phyloP scores from a whole-genome alignment of 2,113 vertebrate species.

The Electrona antarctica region DNA sequence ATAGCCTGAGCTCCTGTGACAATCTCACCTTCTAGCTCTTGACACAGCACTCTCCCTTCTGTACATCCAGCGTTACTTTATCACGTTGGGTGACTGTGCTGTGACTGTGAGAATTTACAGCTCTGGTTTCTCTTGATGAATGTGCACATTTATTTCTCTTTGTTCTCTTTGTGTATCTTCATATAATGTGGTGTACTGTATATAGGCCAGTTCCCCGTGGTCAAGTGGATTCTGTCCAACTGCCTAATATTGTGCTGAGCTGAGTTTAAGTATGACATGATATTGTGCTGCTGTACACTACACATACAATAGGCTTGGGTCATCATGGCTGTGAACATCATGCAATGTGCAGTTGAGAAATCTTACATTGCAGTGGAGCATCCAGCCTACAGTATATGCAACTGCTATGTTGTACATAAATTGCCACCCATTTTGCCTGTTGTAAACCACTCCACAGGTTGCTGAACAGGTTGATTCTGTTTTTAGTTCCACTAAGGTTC shows the following conservation, averaged over 20 bases:
- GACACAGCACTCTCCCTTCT: not conserved
- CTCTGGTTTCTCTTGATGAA: slow-evolving; percentile 3
- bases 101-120: too few relatives aligned
- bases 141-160: not conserved
- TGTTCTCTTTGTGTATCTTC: slow-evolving; percentile 3
- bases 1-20: not conserved
- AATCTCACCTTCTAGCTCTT: slow-evolving; percentile 32
- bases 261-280: not conserved
- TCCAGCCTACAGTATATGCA: too few relatives aligned
- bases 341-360: not conserved
- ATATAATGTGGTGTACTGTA: slow-evolving; percentile 5
- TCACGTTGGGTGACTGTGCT: not conserved
- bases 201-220: slow-evolving; percentile 59
- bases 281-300: slow-evolving; percentile 2
- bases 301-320: not conserved
- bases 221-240: slow-evolving; percentile 44
- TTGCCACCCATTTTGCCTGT: too few relatives aligned
- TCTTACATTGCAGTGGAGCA: too few relatives aligned
- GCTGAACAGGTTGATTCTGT: too few relatives aligned
- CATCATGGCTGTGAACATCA: not conserved
- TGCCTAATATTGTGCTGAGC: slow-evolving; percentile 37
- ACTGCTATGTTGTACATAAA: too few relatives aligned
- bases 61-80: not conserved
- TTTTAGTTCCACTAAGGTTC: too few relatives aligned
- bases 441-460: too few relatives aligned